phyloP scores from a whole-genome alignment of 1,140 invertebrate species.

The Tetramorium parvispinum region DNA sequence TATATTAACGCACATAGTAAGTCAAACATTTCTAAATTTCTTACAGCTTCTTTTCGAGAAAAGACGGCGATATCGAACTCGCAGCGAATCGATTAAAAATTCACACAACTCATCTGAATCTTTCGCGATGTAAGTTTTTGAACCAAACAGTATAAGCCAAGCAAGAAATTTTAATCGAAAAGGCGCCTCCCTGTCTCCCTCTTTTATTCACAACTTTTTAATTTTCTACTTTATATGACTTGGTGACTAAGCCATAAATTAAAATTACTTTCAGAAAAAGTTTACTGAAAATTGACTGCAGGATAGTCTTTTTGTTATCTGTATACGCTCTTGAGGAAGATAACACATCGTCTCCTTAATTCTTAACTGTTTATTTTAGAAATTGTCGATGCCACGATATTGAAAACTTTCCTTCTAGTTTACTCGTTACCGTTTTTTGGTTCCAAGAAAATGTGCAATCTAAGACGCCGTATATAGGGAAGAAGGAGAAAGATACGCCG shows the following conservation, averaged over 20 bases:
- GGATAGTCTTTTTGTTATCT: background rate
- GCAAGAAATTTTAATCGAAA: constrained; percentile 22
- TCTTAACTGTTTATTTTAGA: constrained; percentile 23
- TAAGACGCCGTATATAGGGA: background rate
- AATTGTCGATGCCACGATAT: constrained; percentile 18
- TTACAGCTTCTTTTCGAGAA: background rate
- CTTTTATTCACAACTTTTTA: constrained; percentile 31
- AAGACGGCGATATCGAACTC: background rate
- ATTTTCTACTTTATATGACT: constrained; percentile 27
- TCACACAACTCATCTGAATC: background rate
- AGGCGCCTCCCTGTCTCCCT: background rate
- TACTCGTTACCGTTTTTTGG: constrained; percentile 1
- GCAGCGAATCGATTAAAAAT: constrained; percentile 1
- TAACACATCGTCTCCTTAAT: background rate
- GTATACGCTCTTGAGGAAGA: background rate
- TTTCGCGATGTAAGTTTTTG: background rate
- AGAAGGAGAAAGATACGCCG: constrained; percentile 3
- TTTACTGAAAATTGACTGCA: constrained; percentile 21
- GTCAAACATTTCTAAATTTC: background rate
- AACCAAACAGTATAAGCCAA: background rate
- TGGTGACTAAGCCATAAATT: constrained; percentile 28
- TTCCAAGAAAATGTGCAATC: constrained; percentile 20
- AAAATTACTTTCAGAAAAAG: constrained; percentile 22
- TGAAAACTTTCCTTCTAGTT: constrained; percentile 19
- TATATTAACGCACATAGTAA: background rate